Base-by-base conservation (phyloP, 2,888 invertebrate species). In the Tridacna gigas region DNA sequence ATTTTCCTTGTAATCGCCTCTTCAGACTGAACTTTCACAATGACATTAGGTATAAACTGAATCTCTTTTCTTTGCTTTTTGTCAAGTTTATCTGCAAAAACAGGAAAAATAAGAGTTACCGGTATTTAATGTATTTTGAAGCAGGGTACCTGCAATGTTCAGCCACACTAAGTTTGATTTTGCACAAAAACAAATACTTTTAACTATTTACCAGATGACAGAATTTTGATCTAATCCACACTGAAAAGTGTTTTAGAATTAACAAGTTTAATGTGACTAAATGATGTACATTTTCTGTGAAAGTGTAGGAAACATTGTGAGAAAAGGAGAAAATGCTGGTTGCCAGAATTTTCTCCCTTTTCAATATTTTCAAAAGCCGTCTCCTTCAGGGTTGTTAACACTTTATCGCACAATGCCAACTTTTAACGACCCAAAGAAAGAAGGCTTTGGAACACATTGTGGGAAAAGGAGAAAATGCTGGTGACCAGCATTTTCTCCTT, bases 11-110 rank as follows among this genome's bases (percentile, higher is more conserved):
- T 83, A 71, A 92, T 86, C 15, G 91, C 89, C 12, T 85, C 82
- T 4, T 89, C 84, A 48, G 91, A 89, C 13, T 85, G 85, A 28
- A 94, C 89, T 61, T 91, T 88, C 9, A 94, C 90, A 73, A 94
- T 93, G 20, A 92, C 92, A 80, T 90, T 90, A 22, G 93, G 89
- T 18, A 89, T 84, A 88, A 92, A 92, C 81, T 93, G 90, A 20
- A 93, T 87, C 28, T 81, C 73, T 22, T 78, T 80, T 48, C 60
- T 71, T 26, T 84, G 69, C 26, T 48, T 22, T 56, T 85, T 82
- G 26, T 80, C 73, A n/a, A 65, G 67, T 47, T 48, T 77, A 69
- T 80, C 37, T 80, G 66, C 28, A 28, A 74, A 74, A 60, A 60
- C 9, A 37, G n/a, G 60, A 47, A 37, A 67, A n/a, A 63, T 1